Conservation (phyloP, 2,888 invertebrate species). For the Patella depressa region DNA sequence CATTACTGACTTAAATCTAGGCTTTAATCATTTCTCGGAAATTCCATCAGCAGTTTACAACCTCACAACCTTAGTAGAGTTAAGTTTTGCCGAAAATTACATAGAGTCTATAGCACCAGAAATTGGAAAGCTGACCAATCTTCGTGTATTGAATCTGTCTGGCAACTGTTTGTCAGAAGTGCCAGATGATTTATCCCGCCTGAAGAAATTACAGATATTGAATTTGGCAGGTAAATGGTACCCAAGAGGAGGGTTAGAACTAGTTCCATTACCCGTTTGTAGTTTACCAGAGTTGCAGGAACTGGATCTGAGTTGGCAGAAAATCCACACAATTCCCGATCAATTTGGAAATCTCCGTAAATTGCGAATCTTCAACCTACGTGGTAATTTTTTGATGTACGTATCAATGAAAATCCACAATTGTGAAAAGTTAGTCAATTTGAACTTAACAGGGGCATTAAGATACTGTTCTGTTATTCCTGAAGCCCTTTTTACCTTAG, state of each 20-base stretch:
- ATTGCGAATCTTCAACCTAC: constrained; percentile 53
- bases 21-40: constrained; percentile 55
- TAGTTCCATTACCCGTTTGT: constrained; percentile 55
- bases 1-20: constrained; percentile 51
- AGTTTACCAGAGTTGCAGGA: constrained; percentile 47
- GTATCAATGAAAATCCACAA: constrained; percentile 53
- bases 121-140: constrained; percentile 50
- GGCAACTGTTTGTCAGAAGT: constrained; percentile 55
- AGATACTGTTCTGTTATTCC: constrained; percentile 55
- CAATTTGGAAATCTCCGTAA: constrained; percentile 54
- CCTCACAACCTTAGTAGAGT: constrained; percentile 45
- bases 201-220: constrained; percentile 52
- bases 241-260: constrained; percentile 52
- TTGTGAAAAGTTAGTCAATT: constrained; percentile 51
- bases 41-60: constrained; percentile 54
- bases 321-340: constrained; percentile 58
- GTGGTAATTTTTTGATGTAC: constrained; percentile 57
- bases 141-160: constrained; percentile 51
- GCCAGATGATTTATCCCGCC: constrained; percentile 50
- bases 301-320: constrained; percentile 63
- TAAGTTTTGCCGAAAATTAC: constrained; percentile 59
- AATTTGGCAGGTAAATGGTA: constrained; percentile 64
- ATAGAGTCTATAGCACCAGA: constrained; percentile 44
- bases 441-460: constrained; percentile 61
- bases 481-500: constrained; percentile 51